Conservation (phyloP, 2,113 vertebrate species). For the Morone saxatilis region DNA sequence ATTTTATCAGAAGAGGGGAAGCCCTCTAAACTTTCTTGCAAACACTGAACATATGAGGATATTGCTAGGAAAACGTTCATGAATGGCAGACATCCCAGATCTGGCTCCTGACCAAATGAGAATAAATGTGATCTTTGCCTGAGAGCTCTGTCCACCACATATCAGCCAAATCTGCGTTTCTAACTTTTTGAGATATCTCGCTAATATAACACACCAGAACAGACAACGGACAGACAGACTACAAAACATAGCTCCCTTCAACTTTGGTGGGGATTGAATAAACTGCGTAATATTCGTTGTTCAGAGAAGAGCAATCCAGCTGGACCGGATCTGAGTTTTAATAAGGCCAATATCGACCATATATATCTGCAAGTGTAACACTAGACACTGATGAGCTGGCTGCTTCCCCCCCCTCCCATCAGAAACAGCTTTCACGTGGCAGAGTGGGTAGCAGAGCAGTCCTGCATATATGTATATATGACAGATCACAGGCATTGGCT, state of each 20-base stretch:
- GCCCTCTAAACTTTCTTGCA: constrained; percentile 4
- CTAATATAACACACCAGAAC: constrained; percentile 5
- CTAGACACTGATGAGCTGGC: neutral
- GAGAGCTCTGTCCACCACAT: neutral
- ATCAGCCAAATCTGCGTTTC: constrained; percentile 6
- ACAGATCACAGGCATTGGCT: constrained; percentile 66
- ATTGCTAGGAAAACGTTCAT: neutral
- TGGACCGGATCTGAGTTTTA: neutral
- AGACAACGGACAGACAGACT: neutral
- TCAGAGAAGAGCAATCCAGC: neutral
- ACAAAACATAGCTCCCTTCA: neutral
- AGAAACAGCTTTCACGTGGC: constrained; percentile 10
- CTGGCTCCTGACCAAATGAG: constrained; percentile 8
- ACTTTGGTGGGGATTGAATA: neutral
- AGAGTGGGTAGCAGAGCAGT: constrained; percentile 33
- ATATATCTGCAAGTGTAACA: neutral
- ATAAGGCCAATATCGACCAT: neutral
- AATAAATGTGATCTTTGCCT: constrained; percentile 38
- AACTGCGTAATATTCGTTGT: neutral
- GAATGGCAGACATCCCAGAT: constrained; percentile 36
- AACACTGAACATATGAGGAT: constrained; percentile 9
- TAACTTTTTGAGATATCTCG: constrained; percentile 1
- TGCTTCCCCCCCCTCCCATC: neutral
- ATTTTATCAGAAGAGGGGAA: constrained; percentile 15
- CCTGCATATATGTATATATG: constrained; percentile 43